Evolutionary conservation across 2,888 invertebrate species (phyloP).

Genomic region (Caenorhabditis panamensis): DNA sequence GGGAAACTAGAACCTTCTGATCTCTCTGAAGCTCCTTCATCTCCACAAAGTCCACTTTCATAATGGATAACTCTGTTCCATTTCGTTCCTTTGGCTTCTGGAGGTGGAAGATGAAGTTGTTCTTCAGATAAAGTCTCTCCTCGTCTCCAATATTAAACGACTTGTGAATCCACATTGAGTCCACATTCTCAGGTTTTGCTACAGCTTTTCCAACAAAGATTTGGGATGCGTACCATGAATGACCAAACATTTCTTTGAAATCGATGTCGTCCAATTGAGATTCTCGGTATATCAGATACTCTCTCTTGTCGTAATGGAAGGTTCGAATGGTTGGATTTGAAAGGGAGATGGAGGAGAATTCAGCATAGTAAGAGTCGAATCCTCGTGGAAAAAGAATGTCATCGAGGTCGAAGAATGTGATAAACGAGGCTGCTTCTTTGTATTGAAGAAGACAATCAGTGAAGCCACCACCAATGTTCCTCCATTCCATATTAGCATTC

Average conservation of each 20-base stretch:
- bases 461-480: constrained; percentile 61
- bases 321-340: constrained; percentile 21
- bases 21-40: constrained; percentile 5
- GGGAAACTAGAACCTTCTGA: constrained; percentile 4
- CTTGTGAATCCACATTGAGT: constrained; percentile 64
- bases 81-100: constrained; percentile 23
- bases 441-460: constrained; percentile 66
- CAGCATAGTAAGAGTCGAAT: constrained; percentile 50
- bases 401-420: constrained; percentile 63
- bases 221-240: constrained; percentile 2
- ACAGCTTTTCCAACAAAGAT: constrained; percentile 58
- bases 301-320: constrained; percentile 38
- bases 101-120: constrained; percentile 34
- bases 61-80: constrained; percentile 16
- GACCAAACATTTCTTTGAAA: constrained; percentile 33
- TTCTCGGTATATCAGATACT: constrained; percentile 21
- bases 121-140: not conserved
- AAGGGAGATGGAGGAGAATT: constrained; percentile 35
- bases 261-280: constrained; percentile 9
- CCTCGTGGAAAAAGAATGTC: constrained; percentile 63
- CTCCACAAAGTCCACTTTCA: constrained; percentile 16
- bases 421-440: constrained; percentile 61
- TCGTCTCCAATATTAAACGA: constrained; percentile 35
- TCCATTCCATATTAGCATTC: constrained; percentile 60
- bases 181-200: constrained; percentile 42